Evolutionary conservation across 2,113 vertebrate species (phyloP), one percentile per base, ranked within the genome.

Genomic region (Sialia sialis): DNA sequence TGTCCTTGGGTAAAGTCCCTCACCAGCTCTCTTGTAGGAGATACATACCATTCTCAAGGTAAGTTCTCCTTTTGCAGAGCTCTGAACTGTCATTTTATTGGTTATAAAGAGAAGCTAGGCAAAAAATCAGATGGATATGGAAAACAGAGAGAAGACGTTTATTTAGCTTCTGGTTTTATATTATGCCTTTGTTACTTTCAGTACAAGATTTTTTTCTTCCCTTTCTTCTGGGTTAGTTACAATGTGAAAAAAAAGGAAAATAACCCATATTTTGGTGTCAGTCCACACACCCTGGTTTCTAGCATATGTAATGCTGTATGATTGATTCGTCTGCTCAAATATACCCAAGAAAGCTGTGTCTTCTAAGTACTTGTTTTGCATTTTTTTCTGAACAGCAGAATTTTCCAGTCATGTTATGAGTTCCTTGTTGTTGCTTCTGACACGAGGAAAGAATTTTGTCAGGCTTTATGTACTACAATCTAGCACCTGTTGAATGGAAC

Each of bases 61-160:
- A 3, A 7, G 0, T 56, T 87, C 93, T 88, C 36, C 43, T 90
- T 64, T 59, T 82, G 25, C 27, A 11, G 32, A 87, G 23, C 36
- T 72, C 29, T 10, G 13, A 82, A 52, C 11, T 90, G 59, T 76
- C 46, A 20, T 27, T 88, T 79, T 83, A 38, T 29, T 77, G 43
- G 55, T 70, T 95, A 63, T 19, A 64, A 87, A 77, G 66, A 44
- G 62, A 51, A 80, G 46, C 63, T 91, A 74, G 48, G 34, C 92
- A 49, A 92, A 94, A 80, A 87, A 93, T 62, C n/a, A 67, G 51
- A 69, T 29, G 1, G 41, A 2, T 90, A 18, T 74, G 58, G 84
- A 93, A 94, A 91, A 36, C 6, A 70, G 38, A 49, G n/a, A 49
- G n/a, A 72, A 66, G 68, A 25, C n/a, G 41, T 19, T 80, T 55